Evolutionary conservation across 2,113 vertebrate species (phyloP), one percentile per base, ranked within the genome.

Genomic region (Sula dactylatra): DNA sequence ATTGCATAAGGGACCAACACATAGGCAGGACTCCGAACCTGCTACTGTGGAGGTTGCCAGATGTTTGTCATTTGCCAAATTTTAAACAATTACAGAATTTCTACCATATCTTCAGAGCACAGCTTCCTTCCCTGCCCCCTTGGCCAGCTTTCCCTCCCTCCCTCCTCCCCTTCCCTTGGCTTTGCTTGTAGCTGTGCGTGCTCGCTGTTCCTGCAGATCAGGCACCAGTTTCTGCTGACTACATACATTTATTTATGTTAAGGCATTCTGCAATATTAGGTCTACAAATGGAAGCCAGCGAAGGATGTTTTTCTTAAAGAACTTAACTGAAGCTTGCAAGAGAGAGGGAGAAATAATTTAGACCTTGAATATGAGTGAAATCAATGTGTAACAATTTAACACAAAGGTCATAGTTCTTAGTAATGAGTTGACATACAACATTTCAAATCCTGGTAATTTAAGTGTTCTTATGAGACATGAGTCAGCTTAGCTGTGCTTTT

Each of bases 91-190:
- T 90, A 90, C 66, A 95, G 88, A 96, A 88, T 94, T 93, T 96
- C 66, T 47, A 97, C 96, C 87, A 24, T 96, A 93, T 96, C 94
- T 96, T 73, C n/a, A 70, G 92, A 94, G 92, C 66, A 13, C 94
- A 97, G 93, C 82, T 96, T 97, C 96, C 96, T 96, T 96, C 94
- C 94, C 92, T 93, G 72, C 94, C 94, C 94, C 78, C 84, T 95
- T 7, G 0, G 94, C 94, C 94, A 96, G 92, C 92, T 93, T 85
- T 94, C 52, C 78, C 73, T 32, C 80, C 77, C 71, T 58, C 67
- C 80, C 81, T 73, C 93, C 50, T 76, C 95, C 87, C 45, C 82
- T 91, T 96, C 85, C 90, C 82, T 90, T 95, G 90, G 76, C 93
- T 83, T 80, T 61, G 45, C 93, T 91, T 65, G 81, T 84, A 76